Percentiles rank a stretch among this genome's conserved stretches.
Conservation (phyloP, 37 sponge, comb jelly and placozoan species). For the Oopsacas minuta region DNA sequence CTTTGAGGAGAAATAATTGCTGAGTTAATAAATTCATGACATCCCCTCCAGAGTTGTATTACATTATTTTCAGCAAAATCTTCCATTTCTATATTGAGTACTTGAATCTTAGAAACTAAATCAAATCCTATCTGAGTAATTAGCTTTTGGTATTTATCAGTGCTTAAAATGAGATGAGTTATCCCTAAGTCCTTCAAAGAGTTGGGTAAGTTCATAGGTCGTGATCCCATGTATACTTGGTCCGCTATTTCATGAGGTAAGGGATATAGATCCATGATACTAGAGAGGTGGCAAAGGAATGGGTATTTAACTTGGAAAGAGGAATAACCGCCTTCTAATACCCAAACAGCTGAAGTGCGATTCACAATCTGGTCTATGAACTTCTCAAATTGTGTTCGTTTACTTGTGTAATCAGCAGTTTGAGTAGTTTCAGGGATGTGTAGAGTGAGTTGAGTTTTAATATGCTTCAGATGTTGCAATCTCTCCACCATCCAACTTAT, state of each 20-base stretch:
- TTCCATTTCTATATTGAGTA: not conserved
- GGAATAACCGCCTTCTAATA: constrained; percentile 39
- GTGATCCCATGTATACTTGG: constrained; percentile 34
- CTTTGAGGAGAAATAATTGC: not conserved
- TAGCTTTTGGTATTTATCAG: not conserved
- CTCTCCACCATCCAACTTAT: constrained; percentile 34
- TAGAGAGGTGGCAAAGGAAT: constrained; percentile 37
- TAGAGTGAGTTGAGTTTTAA: constrained; percentile 17
- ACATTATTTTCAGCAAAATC: not conserved
- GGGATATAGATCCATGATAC: constrained; percentile 34
- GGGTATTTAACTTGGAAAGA: constrained; percentile 29
- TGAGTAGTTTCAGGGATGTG: not conserved
- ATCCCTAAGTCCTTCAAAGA: constrained; percentile 29
- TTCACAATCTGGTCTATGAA: constrained; percentile 46
- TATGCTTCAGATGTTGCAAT: constrained; percentile 24
- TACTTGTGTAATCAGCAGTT: not conserved
- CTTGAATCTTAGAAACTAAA: not conserved
- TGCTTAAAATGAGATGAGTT: constrained; percentile 38
- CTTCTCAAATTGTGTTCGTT: constrained; percentile 23
- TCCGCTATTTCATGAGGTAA: constrained; percentile 41
- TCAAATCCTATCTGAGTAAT: not conserved
- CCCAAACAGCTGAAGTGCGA: constrained; percentile 38
- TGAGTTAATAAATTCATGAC: not conserved
- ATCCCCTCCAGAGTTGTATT: not conserved
- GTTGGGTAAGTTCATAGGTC: constrained; percentile 22